A percentile compares a stretch with the other conserved stretches of the same genome.
Conservation (phyloP, 1,140 invertebrate genomes). For the Bombyx mori region DNA sequence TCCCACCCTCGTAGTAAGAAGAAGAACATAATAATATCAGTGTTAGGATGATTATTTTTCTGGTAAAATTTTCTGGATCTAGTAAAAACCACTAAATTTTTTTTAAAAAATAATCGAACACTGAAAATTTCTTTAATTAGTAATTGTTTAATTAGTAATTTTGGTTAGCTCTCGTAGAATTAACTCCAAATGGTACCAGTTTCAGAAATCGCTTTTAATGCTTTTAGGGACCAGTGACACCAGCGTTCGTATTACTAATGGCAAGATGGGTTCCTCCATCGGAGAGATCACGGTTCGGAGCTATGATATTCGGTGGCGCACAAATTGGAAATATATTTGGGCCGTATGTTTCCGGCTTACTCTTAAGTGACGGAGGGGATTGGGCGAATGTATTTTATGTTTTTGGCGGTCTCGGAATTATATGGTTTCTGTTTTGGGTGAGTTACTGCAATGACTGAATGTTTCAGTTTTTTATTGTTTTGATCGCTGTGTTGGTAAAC, state of each 20-base stretch:
- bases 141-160: no score
- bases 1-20: no score
- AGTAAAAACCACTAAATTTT: no score
- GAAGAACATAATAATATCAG: no score
- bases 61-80: no score
- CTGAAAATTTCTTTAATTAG: no score
- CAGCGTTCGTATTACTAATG: conserved; percentile 79
- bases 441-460: background rate
- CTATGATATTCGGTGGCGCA: conserved; percentile 80
- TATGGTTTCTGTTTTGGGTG: conserved; percentile 82
- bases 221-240: conserved; percentile 76
- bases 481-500: no score
- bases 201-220: background rate
- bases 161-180: no score
- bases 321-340: conserved; percentile 83
- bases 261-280: conserved; percentile 82
- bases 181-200: no score
- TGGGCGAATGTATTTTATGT: conserved; percentile 87
- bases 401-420: conserved; percentile 81
- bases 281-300: conserved; percentile 80
- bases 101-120: no score
- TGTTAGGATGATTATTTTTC: no score
- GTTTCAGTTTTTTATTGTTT: no score
- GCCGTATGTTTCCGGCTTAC: conserved; percentile 77
- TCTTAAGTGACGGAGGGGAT: conserved; percentile 75